These are phyloP conservation scores for Silurus glanis DNA, from an alignment of 2,113 vertebrate species.

Conservation along the genomic window DNA sequence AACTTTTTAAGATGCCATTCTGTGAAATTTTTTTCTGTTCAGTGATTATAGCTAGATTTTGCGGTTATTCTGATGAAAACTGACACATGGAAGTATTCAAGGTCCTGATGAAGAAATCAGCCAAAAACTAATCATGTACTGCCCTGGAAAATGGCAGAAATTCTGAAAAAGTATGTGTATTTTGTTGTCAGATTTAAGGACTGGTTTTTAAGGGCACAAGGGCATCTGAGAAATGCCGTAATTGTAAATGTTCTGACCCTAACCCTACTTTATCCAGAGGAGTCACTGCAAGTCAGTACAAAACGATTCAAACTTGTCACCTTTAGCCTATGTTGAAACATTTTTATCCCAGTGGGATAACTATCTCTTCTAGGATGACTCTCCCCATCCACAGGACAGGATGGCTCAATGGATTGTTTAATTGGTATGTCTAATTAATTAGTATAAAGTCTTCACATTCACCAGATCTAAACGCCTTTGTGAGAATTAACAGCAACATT, in stretches of 20 bases:
- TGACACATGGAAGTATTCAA: no score
- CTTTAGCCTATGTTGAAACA: neutral
- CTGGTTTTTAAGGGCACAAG: neutral
- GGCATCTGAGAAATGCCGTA: no score
- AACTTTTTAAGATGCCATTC: neutral
- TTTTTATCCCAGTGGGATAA: neutral
- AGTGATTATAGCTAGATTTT: neutral
- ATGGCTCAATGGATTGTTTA: neutral
- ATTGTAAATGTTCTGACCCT: no score
- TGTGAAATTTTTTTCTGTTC: neutral
- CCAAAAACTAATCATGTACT: neutral
- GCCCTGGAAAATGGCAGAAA: neutral
- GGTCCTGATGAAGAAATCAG: neutral
- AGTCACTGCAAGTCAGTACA: neutral
- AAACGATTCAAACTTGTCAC: neutral
- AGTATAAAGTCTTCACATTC: neutral
- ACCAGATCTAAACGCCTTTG: neutral
- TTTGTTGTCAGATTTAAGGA: neutral
- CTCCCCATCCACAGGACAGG: neutral
- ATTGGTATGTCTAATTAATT: neutral
- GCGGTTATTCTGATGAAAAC: neutral
- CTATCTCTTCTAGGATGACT: neutral
- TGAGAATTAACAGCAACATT: neutral
- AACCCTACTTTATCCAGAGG: neutral
- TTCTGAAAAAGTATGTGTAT: neutral